Evolutionary conservation across 2,888 invertebrate species (phyloP).

Genomic region (Microctonus aethiopoides): DNA sequence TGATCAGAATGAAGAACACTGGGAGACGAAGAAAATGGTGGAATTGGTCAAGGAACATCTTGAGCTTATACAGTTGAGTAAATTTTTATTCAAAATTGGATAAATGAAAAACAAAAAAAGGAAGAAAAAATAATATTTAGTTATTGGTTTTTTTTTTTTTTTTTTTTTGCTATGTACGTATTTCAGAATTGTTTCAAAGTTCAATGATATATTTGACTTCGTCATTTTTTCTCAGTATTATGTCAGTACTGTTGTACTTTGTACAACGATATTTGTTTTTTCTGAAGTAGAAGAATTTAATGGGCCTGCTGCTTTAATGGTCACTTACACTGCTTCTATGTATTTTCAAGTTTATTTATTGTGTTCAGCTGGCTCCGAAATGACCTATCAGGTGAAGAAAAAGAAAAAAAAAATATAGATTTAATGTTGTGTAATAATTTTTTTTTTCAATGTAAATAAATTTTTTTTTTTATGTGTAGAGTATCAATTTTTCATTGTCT

Average conservation of each 20-base stretch:
- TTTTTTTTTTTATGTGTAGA: constrained; percentile 35
- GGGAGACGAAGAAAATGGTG: constrained; percentile 9
- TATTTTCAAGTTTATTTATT: constrained; percentile 50
- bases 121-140: not conserved
- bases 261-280: constrained; percentile 38
- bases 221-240: constrained; percentile 40
- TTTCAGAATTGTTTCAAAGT: constrained; percentile 21
- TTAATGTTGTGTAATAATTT: not conserved
- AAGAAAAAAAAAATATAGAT: too few relatives aligned
- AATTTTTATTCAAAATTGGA: not conserved
- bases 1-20: not conserved
- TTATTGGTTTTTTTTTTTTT: not conserved
- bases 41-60: constrained; percentile 19
- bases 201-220: constrained; percentile 35
- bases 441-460: too few relatives aligned
- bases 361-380: constrained; percentile 54
- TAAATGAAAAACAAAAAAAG: not conserved
- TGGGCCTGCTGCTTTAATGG: constrained; percentile 32
- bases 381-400: constrained; percentile 43
- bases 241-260: constrained; percentile 39
- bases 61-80: constrained; percentile 27
- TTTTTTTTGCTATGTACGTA: constrained; percentile 3
- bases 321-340: constrained; percentile 36
- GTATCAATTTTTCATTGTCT: constrained; percentile 31
- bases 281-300: constrained; percentile 33